Percentiles rank a stretch among this genome's conserved stretches.
Evolutionary conservation across 2,113 vertebrate species (phyloP).

Genomic region (Panthera uncia): DNA sequence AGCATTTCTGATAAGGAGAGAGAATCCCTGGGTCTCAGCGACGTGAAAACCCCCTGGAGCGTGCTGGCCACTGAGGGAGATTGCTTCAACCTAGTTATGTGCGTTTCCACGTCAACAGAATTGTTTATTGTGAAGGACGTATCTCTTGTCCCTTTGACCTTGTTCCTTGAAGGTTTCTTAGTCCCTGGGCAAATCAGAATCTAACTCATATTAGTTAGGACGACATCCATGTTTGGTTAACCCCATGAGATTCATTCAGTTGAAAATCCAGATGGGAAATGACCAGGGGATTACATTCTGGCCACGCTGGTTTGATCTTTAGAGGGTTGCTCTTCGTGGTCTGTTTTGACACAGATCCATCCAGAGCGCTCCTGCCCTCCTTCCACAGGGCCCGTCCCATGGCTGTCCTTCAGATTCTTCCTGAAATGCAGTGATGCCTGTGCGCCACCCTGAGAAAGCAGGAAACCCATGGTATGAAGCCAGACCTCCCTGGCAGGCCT

Average conservation of each 20-base stretch:
- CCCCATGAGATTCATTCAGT: slow-evolving; percentile 37
- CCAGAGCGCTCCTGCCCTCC: not conserved
- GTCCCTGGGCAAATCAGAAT: slow-evolving; percentile 27
- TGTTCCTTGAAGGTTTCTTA: slow-evolving; percentile 31
- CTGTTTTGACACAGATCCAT: not conserved
- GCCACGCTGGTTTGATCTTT: not conserved
- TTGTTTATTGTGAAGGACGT: not conserved
- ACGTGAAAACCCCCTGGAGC: not conserved
- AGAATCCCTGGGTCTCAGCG: not conserved
- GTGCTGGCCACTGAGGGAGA: not conserved
- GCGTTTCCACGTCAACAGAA: not conserved
- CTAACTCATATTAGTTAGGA: slow-evolving; percentile 17
- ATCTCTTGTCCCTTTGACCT: slow-evolving; percentile 33
- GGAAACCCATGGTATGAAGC: slow-evolving; percentile 33
- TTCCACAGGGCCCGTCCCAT: not conserved
- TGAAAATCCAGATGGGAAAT: slow-evolving; percentile 47
- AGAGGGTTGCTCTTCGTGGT: not conserved
- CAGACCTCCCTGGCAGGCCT: slow-evolving; percentile 68
- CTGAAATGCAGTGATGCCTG: not conserved
- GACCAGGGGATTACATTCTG: slow-evolving; percentile 36
- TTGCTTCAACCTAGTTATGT: not conserved
- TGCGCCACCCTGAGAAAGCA: not conserved
- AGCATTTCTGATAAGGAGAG: slow-evolving; percentile 64
- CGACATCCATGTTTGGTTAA: slow-evolving; percentile 44
- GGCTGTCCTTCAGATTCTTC: not conserved